phyloP scores from a whole-genome alignment of 1,140 invertebrate species.

The Mercenaria mercenaria region DNA sequence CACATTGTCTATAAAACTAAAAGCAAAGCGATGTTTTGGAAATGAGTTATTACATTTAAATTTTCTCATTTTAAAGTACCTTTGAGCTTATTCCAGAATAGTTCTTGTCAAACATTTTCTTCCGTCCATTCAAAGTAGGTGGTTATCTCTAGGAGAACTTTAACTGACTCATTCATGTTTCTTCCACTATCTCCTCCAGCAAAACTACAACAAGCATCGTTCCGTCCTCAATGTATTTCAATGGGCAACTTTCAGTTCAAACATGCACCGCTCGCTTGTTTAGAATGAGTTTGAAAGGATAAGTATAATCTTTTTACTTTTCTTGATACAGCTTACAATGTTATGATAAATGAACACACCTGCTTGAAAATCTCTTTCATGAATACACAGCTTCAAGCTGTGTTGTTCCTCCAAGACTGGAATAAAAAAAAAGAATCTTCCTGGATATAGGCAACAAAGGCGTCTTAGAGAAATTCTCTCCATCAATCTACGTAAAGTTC shows the following conservation, averaged over 20 bases:
- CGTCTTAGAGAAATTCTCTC: not conserved
- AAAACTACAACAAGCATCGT: not conserved
- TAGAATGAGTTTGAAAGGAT: not conserved
- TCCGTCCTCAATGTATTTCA: not conserved
- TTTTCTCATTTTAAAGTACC: not conserved
- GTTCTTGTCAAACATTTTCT: not conserved
- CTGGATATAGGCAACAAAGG: not conserved
- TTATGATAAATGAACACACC: no score
- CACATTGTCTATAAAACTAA: no score
- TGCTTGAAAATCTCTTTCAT: no score
- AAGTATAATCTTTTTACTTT: not conserved
- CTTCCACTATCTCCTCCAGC: not conserved
- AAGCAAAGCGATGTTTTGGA: no score
- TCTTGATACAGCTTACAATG: not conserved
- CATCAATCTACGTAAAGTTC: not conserved
- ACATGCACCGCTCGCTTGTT: not conserved
- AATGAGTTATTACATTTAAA: no score
- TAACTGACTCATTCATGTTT: conserved; percentile 4
- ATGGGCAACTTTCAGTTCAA: conserved; percentile 4
- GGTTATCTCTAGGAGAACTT: not conserved
- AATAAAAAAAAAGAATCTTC: not conserved
- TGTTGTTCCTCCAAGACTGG: not conserved
- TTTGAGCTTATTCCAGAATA: not conserved
- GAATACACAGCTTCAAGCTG: not conserved
- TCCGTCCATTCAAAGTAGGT: conserved; percentile 18